phyloP scores from a whole-genome alignment of 2,888 invertebrate species.

The Serripes groenlandicus region DNA sequence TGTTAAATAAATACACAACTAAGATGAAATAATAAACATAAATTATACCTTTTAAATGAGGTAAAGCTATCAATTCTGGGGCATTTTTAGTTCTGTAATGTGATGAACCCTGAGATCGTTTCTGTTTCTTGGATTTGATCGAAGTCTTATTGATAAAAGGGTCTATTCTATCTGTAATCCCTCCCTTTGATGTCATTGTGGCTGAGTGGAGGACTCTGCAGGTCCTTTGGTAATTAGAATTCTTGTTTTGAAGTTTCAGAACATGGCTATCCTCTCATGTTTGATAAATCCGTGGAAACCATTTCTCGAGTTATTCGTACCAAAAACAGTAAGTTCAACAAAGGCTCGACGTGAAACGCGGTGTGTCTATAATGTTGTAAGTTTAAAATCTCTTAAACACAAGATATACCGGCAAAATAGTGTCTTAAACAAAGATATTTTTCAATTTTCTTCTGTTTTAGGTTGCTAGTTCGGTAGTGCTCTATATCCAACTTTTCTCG shows the following conservation, averaged over 20 bases:
- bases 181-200: conserved; percentile 77
- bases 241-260: conserved; percentile 61
- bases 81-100: conserved; percentile 99
- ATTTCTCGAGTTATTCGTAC: conserved; percentile 54
- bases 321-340: conserved; percentile 14
- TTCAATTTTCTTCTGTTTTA: conserved; percentile 67
- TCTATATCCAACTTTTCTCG: conserved; percentile 71
- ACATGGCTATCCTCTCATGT: conserved; percentile 77
- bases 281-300: conserved; percentile 78
- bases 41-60: conserved; percentile 96
- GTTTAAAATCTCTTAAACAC: conserved; percentile 31
- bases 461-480: conserved; percentile 79
- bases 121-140: conserved; percentile 99
- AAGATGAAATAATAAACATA: too few relatives aligned
- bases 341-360: not conserved
- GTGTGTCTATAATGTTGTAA: conserved; percentile 10
- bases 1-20: too few relatives aligned
- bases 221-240: conserved; percentile 30
- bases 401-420: conserved; percentile 8
- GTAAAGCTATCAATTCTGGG: conserved; percentile 98
- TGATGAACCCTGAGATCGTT: conserved; percentile 99
- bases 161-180: conserved; percentile 97
- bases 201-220: conserved; percentile 45
- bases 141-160: conserved; percentile 97
- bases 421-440: conserved; percentile 29